A percentile compares a stretch with the other conserved stretches of the same genome.
Evolutionary conservation across 1,140 invertebrate species (phyloP).

Genomic region (Hycleus cichorii): DNA sequence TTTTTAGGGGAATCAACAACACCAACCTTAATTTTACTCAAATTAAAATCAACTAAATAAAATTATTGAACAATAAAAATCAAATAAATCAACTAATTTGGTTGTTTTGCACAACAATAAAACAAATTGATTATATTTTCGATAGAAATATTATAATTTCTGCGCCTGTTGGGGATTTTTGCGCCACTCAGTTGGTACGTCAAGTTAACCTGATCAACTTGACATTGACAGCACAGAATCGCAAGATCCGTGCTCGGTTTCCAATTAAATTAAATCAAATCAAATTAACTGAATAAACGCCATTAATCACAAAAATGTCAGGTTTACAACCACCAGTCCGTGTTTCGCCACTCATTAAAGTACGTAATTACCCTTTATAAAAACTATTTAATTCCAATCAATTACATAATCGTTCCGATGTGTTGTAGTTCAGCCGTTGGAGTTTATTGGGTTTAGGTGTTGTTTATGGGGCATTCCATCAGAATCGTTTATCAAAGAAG

Average conservation of each 20-base stretch:
- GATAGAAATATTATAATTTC: too few species aligned
- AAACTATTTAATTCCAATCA: slow-evolving; percentile 6
- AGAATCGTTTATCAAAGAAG: slow-evolving; percentile 57
- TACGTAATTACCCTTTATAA: slow-evolving; percentile 36
- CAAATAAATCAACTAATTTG: too few species aligned
- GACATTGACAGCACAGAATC: not conserved
- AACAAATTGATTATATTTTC: too few species aligned
- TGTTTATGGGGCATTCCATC: slow-evolving; percentile 61
- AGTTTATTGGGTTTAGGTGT: slow-evolving; percentile 58
- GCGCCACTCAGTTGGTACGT: too few species aligned
- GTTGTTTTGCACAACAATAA: too few species aligned
- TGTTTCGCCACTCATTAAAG: slow-evolving; percentile 67
- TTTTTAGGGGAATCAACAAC: too few species aligned
- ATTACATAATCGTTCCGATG: slow-evolving; percentile 15
- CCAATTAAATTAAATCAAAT: not conserved
- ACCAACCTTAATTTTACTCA: too few species aligned
- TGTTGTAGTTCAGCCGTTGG: slow-evolving; percentile 63
- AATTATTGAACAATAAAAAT: too few species aligned
- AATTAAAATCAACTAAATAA: too few species aligned
- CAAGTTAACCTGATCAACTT: not conserved
- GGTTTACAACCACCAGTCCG: slow-evolving; percentile 55
- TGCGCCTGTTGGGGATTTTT: too few species aligned
- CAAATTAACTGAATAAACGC: not conserved
- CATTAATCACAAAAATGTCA: slow-evolving; percentile 40
- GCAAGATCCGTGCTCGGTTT: not conserved